phyloP scores from a whole-genome alignment of 2,888 invertebrate species.

The Empis stercorea region DNA sequence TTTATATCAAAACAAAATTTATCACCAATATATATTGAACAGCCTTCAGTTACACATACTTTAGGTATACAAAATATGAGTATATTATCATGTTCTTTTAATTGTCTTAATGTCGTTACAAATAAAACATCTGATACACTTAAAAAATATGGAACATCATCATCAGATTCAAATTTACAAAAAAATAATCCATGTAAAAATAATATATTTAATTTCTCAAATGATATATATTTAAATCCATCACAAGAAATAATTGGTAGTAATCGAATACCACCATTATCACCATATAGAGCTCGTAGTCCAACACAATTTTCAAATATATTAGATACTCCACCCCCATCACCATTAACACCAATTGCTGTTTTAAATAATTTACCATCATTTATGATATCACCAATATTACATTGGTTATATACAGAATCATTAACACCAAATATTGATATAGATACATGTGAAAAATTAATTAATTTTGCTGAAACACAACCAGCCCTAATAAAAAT shows the following conservation, averaged over 20 bases:
- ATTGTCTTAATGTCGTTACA: conserved; percentile 18
- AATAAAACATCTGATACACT: background rate
- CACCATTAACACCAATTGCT: conserved; percentile 37
- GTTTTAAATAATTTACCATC: conserved; percentile 45
- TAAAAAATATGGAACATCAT: conserved; percentile 21
- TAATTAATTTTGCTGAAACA: conserved; percentile 40
- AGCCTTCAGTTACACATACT: conserved; percentile 16
- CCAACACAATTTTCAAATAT: conserved; percentile 22
- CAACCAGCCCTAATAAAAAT: conserved; percentile 44
- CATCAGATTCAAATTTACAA: conserved; percentile 28
- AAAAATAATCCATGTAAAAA: conserved; percentile 20
- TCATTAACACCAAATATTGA: conserved; percentile 46
- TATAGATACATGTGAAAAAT: conserved; percentile 44
- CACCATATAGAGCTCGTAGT: conserved; percentile 29
- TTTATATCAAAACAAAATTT: conserved; percentile 22
- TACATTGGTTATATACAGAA: conserved; percentile 53
- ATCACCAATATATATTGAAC: conserved; percentile 26
- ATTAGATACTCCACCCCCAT: conserved; percentile 28
- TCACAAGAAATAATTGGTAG: conserved; percentile 11
- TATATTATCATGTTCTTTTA: conserved; percentile 28
- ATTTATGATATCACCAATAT: conserved; percentile 45
- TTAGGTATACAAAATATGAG: conserved; percentile 17
- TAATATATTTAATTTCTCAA: conserved; percentile 31
- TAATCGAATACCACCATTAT: conserved; percentile 26
- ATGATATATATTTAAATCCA: conserved; percentile 25